Conservation (phyloP, 2,888 invertebrate species). For the Noctua pronuba region DNA sequence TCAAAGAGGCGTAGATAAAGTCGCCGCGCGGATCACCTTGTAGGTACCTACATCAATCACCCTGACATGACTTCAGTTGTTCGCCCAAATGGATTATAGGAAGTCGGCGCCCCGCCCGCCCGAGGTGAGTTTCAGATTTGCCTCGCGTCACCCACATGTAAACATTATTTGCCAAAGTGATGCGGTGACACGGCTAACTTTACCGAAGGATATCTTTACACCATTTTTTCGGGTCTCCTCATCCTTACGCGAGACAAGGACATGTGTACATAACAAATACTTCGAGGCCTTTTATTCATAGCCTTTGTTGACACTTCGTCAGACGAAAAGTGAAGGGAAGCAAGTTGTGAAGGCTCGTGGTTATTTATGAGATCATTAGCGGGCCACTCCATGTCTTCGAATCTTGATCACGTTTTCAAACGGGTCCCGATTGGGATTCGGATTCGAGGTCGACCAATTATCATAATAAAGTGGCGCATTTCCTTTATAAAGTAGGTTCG, state of each 20-base stretch:
- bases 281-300: constrained; percentile 48
- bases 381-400: constrained; percentile 72
- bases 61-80: constrained; percentile 88
- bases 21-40: constrained; percentile 81
- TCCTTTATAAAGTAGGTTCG: constrained; percentile 73
- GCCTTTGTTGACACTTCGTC: constrained; percentile 59
- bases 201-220: constrained; percentile 78
- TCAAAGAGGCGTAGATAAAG: constrained; percentile 85
- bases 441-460: constrained; percentile 75
- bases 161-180: constrained; percentile 87
- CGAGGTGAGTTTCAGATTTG: constrained; percentile 86
- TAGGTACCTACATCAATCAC: constrained; percentile 87
- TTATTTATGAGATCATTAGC: constrained; percentile 78
- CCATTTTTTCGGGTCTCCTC: constrained; percentile 67
- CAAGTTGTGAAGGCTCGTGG: constrained; percentile 64
- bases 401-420: constrained; percentile 75
- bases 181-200: constrained; percentile 83
- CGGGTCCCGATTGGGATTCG: constrained; percentile 72
- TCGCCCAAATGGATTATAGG: constrained; percentile 89
- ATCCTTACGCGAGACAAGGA: constrained; percentile 50
- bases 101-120: constrained; percentile 81
- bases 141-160: constrained; percentile 84
- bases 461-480: constrained; percentile 77
- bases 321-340: constrained; percentile 56
- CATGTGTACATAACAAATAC: constrained; percentile 50